Conservation (phyloP, 2,113 vertebrate species). For the Lutjanus erythropterus region DNA sequence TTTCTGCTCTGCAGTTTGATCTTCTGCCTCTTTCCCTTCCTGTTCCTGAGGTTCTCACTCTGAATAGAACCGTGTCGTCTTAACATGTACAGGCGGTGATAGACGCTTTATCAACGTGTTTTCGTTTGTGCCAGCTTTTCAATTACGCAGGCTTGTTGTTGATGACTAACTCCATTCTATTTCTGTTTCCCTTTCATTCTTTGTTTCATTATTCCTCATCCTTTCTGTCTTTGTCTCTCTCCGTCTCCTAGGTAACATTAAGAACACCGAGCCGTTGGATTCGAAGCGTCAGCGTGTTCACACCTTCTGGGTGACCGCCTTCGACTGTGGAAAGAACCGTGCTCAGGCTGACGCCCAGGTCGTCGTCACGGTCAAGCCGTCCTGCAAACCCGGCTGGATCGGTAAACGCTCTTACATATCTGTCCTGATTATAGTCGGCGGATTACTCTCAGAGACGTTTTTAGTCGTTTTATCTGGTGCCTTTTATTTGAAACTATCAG, state of each 20-base stretch:
- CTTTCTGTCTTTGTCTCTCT: constrained; percentile 36
- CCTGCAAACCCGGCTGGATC: constrained; percentile 95
- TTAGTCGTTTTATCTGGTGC: constrained; percentile 17
- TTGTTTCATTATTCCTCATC: constrained; percentile 37
- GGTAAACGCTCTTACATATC: constrained; percentile 65
- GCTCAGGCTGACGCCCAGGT: constrained; percentile 96
- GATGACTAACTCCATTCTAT: constrained; percentile 63
- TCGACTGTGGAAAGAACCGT: constrained; percentile 98
- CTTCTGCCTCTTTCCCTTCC: neutral
- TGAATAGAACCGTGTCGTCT: neutral
- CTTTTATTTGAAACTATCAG: constrained; percentile 14
- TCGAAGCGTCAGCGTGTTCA: constrained; percentile 92
- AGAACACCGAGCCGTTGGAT: constrained; percentile 97
- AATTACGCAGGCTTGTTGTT: constrained; percentile 32
- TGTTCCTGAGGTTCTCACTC: neutral
- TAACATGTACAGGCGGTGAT: neutral
- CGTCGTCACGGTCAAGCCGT: constrained; percentile 96
- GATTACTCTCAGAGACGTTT: neutral
- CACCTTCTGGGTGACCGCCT: constrained; percentile 97
- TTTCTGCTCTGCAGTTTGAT: constrained; percentile 29
- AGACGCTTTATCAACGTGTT: constrained; percentile 33
- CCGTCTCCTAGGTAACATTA: constrained; percentile 92
- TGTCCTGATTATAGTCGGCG: neutral
- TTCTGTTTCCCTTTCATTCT: constrained; percentile 42
- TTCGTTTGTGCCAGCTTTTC: constrained; percentile 17